These are phyloP conservation scores for Papilio xuthus DNA, from an alignment of 1,140 invertebrate genomes.

Conservation along the genomic window DNA sequence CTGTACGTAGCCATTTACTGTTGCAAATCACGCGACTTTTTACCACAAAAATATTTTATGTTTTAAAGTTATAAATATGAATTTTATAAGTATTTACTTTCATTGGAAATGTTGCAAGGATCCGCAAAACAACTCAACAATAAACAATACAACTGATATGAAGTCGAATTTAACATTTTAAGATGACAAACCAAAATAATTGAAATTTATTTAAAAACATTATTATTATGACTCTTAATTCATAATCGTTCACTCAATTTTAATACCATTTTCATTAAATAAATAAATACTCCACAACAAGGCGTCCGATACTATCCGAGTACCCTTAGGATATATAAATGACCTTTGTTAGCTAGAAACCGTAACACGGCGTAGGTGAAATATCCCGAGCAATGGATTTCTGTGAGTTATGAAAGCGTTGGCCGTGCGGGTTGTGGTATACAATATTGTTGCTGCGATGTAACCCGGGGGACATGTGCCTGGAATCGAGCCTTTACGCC, in stretches of 20 bases:
- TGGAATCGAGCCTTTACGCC: background rate
- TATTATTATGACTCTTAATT: no score
- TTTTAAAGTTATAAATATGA: background rate
- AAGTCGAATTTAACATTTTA: no score
- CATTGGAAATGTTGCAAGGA: background rate
- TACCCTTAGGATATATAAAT: background rate
- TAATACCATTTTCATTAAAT: no score
- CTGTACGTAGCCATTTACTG: slow-evolving; percentile 30
- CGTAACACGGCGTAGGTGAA: background rate
- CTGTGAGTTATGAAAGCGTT: slow-evolving; percentile 8
- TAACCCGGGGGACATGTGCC: background rate
- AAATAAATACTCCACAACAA: background rate
- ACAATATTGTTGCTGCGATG: background rate
- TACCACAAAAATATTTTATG: background rate
- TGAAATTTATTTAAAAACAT: no score
- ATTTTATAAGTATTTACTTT: background rate
- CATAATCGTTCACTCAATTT: no score
- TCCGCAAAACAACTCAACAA: background rate
- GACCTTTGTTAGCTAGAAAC: slow-evolving; percentile 6
- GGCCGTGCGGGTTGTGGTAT: background rate
- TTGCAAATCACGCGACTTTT: slow-evolving; percentile 28
- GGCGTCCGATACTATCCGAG: background rate
- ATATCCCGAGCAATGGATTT: background rate
- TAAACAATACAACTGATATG: no score
- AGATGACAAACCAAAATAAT: no score